These are phyloP conservation scores for Xenops minutus DNA, from an alignment of 2,797 vertebrate species.

Conservation along the genomic window DNA sequence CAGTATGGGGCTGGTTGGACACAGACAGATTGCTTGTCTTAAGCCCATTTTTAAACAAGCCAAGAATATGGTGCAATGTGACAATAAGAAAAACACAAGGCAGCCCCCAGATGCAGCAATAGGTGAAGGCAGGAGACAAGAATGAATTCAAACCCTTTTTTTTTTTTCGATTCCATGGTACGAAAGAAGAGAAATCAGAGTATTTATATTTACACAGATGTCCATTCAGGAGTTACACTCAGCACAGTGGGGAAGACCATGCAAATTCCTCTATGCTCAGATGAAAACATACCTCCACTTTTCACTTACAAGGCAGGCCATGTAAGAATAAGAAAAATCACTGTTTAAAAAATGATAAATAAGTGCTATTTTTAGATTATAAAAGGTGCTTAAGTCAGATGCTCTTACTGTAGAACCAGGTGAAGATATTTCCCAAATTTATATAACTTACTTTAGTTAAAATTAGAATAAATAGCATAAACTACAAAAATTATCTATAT, in stretches of 20 bases:
- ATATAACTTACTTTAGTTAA: neutral
- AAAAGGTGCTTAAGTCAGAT: neutral
- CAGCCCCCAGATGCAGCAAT: neutral
- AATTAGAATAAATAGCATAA: neutral
- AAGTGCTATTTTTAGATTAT: neutral
- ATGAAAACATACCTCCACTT: neutral
- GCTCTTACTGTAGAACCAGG: neutral
- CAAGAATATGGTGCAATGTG: neutral
- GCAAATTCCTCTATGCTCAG: neutral
- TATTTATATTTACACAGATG: neutral
- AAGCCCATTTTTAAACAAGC: neutral
- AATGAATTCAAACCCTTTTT: neutral
- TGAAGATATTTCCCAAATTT: conserved; percentile 17
- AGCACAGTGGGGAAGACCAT: neutral
- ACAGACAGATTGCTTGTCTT: neutral
- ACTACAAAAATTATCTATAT: neutral
- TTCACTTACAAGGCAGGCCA: neutral
- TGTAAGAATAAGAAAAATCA: neutral
- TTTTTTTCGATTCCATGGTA: neutral
- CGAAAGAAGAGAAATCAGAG: neutral
- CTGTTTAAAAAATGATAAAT: neutral
- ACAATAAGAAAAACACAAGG: neutral
- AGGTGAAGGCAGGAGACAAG: neutral
- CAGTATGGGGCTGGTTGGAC: neutral
- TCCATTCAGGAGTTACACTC: neutral